A percentile compares a stretch with the other conserved stretches of the same genome.
These are phyloP conservation scores for Trichogramma evanescens DNA, from an alignment of 2,888 invertebrate species.

Conservation along the genomic window DNA sequence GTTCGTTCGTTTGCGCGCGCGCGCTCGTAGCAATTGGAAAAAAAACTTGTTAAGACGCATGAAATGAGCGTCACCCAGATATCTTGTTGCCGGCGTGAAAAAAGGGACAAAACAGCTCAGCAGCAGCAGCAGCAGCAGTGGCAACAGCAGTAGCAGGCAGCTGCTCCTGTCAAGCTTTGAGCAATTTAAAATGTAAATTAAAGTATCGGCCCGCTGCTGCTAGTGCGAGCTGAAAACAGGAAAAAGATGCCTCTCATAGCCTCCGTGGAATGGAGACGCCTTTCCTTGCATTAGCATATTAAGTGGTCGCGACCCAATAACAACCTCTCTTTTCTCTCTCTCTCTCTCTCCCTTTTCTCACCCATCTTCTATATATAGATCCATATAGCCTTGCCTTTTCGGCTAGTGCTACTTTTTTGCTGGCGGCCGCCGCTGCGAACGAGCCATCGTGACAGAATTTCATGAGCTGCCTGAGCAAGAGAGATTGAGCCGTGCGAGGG, in stretches of 20 bases:
- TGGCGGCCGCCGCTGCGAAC: neutral
- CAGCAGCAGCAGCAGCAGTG: conserved; percentile 14
- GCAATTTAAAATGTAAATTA: conserved; percentile 47
- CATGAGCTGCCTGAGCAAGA: conserved; percentile 8
- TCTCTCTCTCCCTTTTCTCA: conserved; percentile 11
- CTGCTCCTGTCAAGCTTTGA: conserved; percentile 39
- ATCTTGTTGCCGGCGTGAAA: neutral
- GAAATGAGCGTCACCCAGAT: neutral
- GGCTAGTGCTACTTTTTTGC: neutral
- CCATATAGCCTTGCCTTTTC: conserved; percentile 12
- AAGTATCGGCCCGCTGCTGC: conserved; percentile 40
- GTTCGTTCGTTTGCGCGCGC: neutral
- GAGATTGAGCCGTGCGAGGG: conserved; percentile 1
- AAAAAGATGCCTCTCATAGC: too few species aligned
- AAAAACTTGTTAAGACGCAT: neutral
- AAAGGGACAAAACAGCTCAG: neutral
- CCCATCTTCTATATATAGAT: conserved; percentile 17
- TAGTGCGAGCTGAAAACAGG: too few species aligned
- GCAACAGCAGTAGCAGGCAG: conserved; percentile 17
- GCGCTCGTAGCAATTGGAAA: neutral
- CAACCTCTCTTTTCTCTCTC: conserved; percentile 26
- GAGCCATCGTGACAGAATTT: conserved; percentile 20
- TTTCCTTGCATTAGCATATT: conserved; percentile 43
- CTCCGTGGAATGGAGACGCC: conserved; percentile 25
- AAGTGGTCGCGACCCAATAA: conserved; percentile 47